Conservation (phyloP, 2,797 vertebrate genomes). For the Caiman crocodilus region DNA sequence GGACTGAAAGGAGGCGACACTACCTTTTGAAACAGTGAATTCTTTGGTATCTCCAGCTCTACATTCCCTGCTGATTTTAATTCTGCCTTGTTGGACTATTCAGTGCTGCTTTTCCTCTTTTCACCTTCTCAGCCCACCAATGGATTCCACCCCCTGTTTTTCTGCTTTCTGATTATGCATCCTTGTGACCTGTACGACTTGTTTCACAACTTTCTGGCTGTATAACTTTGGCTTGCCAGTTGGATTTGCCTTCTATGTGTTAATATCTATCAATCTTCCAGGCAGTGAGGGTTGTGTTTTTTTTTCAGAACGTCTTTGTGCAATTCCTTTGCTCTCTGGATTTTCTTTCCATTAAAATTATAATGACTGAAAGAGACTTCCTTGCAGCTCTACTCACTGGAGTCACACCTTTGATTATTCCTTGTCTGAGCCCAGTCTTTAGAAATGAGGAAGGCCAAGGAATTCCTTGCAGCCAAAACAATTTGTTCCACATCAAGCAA, state of each 20-base stretch:
- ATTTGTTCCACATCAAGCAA: not conserved
- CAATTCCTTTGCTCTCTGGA: not conserved
- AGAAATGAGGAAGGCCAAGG: not conserved
- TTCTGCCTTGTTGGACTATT: slow-evolving; percentile 51
- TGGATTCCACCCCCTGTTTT: not conserved
- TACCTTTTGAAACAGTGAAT: not conserved
- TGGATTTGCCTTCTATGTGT: slow-evolving; percentile 47
- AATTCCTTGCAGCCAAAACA: not conserved
- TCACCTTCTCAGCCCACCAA: slow-evolving; percentile 17
- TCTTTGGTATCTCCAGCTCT: not conserved
- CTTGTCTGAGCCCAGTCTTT: not conserved
- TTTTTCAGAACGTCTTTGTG: not conserved
- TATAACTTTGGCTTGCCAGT: slow-evolving; percentile 5
- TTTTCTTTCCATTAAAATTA: not conserved
- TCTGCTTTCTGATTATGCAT: not conserved
- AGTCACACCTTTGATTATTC: not conserved
- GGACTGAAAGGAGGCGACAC: not conserved
- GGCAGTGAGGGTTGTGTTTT: slow-evolving; percentile 1
- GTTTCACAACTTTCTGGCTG: slow-evolving; percentile 37
- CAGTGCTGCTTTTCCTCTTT: not conserved
- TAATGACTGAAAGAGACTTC: not conserved
- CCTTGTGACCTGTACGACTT: not conserved
- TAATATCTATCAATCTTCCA: slow-evolving; percentile 27
- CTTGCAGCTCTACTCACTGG: not conserved
- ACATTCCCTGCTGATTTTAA: slow-evolving; percentile 46